A percentile compares a stretch with the other conserved stretches of the same genome.
phyloP scores from a whole-genome alignment of 2,888 invertebrate species.

The Amphipoea oculea region DNA sequence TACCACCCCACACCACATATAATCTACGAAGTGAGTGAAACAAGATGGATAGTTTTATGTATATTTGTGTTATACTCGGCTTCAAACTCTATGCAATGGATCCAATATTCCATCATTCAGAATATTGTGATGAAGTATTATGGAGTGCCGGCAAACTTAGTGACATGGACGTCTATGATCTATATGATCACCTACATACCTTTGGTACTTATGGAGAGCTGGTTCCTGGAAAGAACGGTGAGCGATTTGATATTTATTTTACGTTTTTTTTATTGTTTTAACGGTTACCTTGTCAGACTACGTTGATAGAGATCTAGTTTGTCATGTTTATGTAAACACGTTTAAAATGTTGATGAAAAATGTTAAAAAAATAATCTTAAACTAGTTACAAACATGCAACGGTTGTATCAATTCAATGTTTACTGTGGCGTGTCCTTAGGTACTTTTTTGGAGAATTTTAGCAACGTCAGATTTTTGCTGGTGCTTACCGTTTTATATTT shows the following conservation, averaged over 20 bases:
- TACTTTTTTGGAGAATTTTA: not conserved
- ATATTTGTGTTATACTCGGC: conserved; percentile 97
- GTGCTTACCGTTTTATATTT: not conserved
- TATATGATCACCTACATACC: conserved; percentile 99
- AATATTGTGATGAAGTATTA: conserved; percentile 95
- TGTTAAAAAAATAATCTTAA: not conserved
- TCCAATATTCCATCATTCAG: conserved; percentile 97
- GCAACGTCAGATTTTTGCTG: not conserved
- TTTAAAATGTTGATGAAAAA: not conserved
- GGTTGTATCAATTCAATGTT: not conserved
- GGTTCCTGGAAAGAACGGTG: conserved; percentile 97
- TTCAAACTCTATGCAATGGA: conserved; percentile 98
- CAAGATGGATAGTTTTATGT: conserved; percentile 95
- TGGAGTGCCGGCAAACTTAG: conserved; percentile 91
- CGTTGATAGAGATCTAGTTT: conserved; percentile 7
- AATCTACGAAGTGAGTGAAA: conserved; percentile 91
- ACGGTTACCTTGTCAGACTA: not conserved
- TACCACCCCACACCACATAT: not conserved
- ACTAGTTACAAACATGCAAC: not conserved
- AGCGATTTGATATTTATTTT: conserved; percentile 80
- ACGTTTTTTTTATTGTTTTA: not conserved
- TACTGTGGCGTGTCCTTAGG: not conserved
- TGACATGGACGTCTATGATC: conserved; percentile 99
- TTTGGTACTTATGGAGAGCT: conserved; percentile 98
- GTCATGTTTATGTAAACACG: not conserved